Conservation (phyloP, 2,888 invertebrate genomes). For the Bhutanitis thaidina region DNA sequence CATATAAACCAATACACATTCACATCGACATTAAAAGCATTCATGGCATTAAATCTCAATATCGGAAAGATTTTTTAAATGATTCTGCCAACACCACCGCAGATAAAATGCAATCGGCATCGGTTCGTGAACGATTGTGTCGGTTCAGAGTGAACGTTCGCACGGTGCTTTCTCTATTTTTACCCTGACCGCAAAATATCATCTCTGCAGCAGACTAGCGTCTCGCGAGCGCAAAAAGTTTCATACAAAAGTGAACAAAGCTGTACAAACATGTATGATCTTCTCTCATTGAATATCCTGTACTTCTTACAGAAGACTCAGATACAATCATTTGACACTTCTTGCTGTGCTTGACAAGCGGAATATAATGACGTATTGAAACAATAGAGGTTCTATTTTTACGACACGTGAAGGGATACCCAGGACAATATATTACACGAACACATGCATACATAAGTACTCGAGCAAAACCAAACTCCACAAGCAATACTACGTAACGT, state of each 20-base stretch:
- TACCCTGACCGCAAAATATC: conserved; percentile 71
- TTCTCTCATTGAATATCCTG: too few species aligned
- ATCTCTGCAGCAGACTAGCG: conserved; percentile 49
- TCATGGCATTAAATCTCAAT: background rate
- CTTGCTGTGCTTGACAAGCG: too few species aligned
- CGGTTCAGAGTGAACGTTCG: conserved; percentile 32
- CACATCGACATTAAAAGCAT: background rate
- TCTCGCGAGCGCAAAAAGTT: conserved; percentile 31
- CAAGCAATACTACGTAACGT: too few species aligned
- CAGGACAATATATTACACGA: too few species aligned
- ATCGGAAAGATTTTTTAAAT: background rate
- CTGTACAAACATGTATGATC: too few species aligned
- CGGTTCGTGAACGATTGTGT: conserved; percentile 3
- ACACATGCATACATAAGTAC: too few species aligned
- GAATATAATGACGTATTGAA: too few species aligned
- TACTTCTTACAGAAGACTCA: too few species aligned
- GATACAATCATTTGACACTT: too few species aligned
- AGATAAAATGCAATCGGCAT: conserved; percentile 4
- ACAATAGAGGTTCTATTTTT: too few species aligned
- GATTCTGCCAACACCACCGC: conserved; percentile 4
- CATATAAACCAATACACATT: background rate
- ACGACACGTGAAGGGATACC: too few species aligned
- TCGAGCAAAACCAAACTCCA: too few species aligned
- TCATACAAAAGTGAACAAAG: conserved; percentile 29
- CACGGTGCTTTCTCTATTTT: conserved; percentile 70